Evolutionary conservation across 2,113 vertebrate species (phyloP).

Genomic region (Agelaius phoeniceus): DNA sequence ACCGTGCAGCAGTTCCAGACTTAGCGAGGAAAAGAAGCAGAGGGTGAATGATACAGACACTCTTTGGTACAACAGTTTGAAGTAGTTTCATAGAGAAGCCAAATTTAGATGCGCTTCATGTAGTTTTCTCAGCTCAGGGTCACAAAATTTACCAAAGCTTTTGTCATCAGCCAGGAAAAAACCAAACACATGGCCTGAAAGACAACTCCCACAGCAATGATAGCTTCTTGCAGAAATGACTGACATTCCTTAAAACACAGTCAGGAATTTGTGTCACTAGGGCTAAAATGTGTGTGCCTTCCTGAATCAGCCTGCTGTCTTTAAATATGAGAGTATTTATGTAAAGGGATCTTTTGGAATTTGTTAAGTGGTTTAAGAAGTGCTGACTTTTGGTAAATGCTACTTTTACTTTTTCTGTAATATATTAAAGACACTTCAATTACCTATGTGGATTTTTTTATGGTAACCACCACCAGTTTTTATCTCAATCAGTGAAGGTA

Average conservation of each 20-base stretch:
- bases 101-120: not conserved
- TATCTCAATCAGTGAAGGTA: not conserved
- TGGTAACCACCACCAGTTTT: not conserved
- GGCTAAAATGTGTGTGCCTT: not conserved
- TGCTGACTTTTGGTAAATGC: not conserved
- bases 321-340: not conserved
- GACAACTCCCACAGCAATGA: not conserved
- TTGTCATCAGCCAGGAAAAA: not conserved
- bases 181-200: not conserved
- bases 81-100: not conserved
- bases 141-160: not conserved
- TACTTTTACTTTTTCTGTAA: not conserved
- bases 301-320: not conserved
- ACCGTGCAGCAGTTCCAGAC: not conserved
- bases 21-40: not conserved
- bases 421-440: not conserved
- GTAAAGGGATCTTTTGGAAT: not conserved
- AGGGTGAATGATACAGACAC: not conserved
- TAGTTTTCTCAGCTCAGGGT: not conserved
- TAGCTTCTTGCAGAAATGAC: not conserved
- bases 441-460: not conserved
- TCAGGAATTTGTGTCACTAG: not conserved
- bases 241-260: not conserved
- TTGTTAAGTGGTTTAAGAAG: not conserved
- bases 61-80: not conserved